Evolutionary conservation across 1,140 invertebrate species (phyloP).

Genomic region (Tetraneura akinire): DNA sequence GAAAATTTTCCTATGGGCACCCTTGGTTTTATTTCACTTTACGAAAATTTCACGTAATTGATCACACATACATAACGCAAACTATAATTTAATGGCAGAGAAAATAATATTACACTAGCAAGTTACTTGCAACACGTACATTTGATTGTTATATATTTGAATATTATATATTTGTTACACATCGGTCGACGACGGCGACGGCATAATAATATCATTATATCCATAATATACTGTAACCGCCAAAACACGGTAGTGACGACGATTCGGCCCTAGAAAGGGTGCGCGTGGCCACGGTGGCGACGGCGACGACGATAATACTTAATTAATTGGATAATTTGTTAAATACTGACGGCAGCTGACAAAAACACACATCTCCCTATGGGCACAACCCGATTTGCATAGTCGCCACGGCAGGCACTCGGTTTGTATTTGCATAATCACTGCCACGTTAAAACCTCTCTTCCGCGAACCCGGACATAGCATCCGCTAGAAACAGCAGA

Average conservation of each 20-base stretch:
- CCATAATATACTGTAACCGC: background rate
- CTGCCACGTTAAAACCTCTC: slow-evolving; percentile 28
- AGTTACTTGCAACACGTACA: background rate
- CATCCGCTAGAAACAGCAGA: slow-evolving; percentile 16
- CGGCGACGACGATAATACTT: slow-evolving; percentile 42
- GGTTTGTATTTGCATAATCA: slow-evolving; percentile 45
- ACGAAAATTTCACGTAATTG: too few relatives aligned
- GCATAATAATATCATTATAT: background rate
- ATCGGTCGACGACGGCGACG: background rate
- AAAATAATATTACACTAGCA: too few relatives aligned
- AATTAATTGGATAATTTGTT: slow-evolving; percentile 52
- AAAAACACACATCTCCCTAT: slow-evolving; percentile 38
- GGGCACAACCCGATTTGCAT: slow-evolving; percentile 39
- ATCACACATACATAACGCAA: background rate
- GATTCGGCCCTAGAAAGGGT: slow-evolving; percentile 1
- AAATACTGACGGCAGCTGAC: slow-evolving; percentile 51
- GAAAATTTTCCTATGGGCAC: too few relatives aligned
- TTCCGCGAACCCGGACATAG: background rate
- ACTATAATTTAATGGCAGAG: too few relatives aligned
- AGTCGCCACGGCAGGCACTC: slow-evolving; percentile 13
- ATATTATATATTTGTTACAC: background rate
- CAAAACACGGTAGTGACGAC: slow-evolving; percentile 1
- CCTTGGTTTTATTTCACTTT: too few relatives aligned
- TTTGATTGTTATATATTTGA: background rate
- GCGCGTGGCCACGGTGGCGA: background rate